Percentiles rank a stretch among this genome's conserved stretches.
These are phyloP conservation scores for Clangula hyemalis DNA, from an alignment of 2,797 vertebrate species.

Conservation along the genomic window DNA sequence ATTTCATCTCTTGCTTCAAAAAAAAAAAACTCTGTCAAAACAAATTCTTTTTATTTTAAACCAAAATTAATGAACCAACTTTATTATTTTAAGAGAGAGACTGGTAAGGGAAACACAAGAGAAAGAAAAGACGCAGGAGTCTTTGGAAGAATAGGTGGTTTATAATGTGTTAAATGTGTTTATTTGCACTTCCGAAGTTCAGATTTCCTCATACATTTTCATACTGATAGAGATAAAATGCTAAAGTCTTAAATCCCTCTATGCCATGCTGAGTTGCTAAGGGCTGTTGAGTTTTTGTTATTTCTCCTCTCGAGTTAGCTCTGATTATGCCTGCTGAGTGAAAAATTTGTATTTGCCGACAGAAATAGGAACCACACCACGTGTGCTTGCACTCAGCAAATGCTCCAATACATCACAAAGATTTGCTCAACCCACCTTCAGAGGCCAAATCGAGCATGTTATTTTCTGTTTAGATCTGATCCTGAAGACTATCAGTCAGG, in stretches of 20 bases:
- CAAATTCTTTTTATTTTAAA: slow-evolving; percentile 20
- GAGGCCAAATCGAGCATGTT: slow-evolving; percentile 91
- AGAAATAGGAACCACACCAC: slow-evolving; percentile 84
- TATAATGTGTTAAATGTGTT: slow-evolving; percentile 79
- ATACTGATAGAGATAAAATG: slow-evolving; percentile 84
- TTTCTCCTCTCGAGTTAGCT: slow-evolving; percentile 83
- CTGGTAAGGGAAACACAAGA: background rate
- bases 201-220: slow-evolving; percentile 84
- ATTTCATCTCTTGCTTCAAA: background rate
- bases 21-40: background rate
- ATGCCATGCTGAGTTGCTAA: slow-evolving; percentile 84
- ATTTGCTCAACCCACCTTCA: slow-evolving; percentile 85
- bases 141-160: slow-evolving; percentile 62
- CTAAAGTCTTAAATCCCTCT: slow-evolving; percentile 84
- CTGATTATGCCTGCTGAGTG: slow-evolving; percentile 86
- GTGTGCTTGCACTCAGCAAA: slow-evolving; percentile 85
- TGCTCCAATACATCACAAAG: slow-evolving; percentile 88
- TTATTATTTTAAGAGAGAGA: slow-evolving; percentile 40
- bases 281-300: slow-evolving; percentile 85
- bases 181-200: slow-evolving; percentile 82
- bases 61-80: slow-evolving; percentile 44
- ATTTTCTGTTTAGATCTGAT: slow-evolving; percentile 92
- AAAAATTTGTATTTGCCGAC: slow-evolving; percentile 92
- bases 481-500: slow-evolving; percentile 85
- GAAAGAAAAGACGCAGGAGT: slow-evolving; percentile 27